Evolutionary conservation across 2,888 invertebrate species (phyloP).

Genomic region (Drosophila ezoana): DNA sequence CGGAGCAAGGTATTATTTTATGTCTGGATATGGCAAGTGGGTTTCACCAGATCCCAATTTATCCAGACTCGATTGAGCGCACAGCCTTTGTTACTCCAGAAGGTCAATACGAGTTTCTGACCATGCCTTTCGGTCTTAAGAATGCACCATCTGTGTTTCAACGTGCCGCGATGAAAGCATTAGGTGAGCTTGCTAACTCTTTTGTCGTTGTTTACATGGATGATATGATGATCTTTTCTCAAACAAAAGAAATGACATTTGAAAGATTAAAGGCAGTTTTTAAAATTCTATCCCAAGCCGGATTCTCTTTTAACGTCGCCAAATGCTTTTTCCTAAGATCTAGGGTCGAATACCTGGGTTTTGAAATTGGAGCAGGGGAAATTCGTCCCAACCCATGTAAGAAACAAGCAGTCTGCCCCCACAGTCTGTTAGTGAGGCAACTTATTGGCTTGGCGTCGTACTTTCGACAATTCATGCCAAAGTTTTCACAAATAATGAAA

Average conservation of each 20-base stretch:
- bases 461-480: conserved; percentile 24
- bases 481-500: conserved; percentile 26
- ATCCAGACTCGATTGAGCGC: background rate
- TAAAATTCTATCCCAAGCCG: background rate
- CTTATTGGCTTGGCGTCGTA: conserved; percentile 32
- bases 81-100: background rate
- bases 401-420: conserved; percentile 20
- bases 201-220: background rate
- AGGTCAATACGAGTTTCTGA: background rate
- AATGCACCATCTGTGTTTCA: background rate
- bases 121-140: conserved; percentile 2
- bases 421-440: conserved; percentile 15
- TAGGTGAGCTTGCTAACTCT: background rate
- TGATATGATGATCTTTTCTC: background rate
- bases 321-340: conserved; percentile 25
- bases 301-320: conserved; percentile 16
- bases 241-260: background rate
- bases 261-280: background rate
- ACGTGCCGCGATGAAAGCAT: background rate
- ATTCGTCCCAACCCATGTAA: conserved; percentile 13
- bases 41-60: background rate
- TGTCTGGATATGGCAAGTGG: conserved; percentile 1
- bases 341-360: conserved; percentile 7
- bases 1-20: background rate
- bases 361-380: conserved; percentile 8